Conservation (phyloP, 2,888 invertebrate species). For the Brenthis hecate region DNA sequence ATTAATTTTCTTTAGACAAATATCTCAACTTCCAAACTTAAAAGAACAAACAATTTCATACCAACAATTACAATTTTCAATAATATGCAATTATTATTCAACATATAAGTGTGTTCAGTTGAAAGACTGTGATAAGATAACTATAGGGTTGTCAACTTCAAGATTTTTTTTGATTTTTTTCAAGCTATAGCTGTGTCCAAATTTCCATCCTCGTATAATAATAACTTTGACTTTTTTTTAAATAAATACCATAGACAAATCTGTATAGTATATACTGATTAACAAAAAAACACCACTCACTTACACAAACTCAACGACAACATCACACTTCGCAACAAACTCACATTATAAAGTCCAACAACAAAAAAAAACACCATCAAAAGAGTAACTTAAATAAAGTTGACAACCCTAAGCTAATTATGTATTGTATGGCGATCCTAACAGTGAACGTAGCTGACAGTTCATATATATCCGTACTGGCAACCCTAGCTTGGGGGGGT, state of each 20-base stretch:
- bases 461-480: slow-evolving; percentile 11
- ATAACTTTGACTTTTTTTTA: no score
- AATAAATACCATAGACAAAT: no score
- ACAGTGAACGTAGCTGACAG: slow-evolving; percentile 2
- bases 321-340: no score
- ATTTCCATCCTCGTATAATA: no score
- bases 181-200: no score
- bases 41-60: slow-evolving; percentile 7
- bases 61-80: slow-evolving; percentile 15
- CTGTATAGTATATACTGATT: no score
- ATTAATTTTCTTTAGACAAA: slow-evolving; percentile 18
- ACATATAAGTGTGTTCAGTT: slow-evolving; percentile 11
- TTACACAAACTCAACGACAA: no score
- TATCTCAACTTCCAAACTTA: slow-evolving; percentile 11
- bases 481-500: background rate
- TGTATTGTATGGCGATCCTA: background rate
- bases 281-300: no score
- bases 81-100: slow-evolving; percentile 5
- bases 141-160: slow-evolving; percentile 14
- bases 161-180: background rate
- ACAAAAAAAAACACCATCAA: background rate
- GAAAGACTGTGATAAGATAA: background rate
- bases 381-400: background rate
- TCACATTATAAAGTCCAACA: background rate
- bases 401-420: slow-evolving; percentile 11